Evolutionary conservation across 2,888 invertebrate genomes (phyloP), one percentile per base, ranked within the genome.

Genomic region (Aphodius sticticus): DNA sequence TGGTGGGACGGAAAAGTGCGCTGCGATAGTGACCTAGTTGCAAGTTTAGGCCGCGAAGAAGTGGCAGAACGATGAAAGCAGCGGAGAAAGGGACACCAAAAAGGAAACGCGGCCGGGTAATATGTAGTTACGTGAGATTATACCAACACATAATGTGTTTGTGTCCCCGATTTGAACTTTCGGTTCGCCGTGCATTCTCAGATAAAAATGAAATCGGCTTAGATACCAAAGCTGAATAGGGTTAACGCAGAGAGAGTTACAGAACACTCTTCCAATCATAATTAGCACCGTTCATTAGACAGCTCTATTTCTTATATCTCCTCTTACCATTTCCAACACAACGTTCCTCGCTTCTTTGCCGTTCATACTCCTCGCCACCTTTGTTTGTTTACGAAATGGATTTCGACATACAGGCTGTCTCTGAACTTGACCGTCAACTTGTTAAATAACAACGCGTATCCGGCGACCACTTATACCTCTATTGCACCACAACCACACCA

Each of bases 11-110:
- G 88, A 88, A 88, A 88, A 89, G 88, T 88, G 86, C 74, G 35
- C 37, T 87, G 88, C 88, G 88, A 88, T 89, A 89, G 88, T 89
- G 89, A 89, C 89, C 89, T 88, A 89, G 86, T 88, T 88, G 88
- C 82, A 84, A 83, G 82, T 83, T 37, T 85, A 83, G 84, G 86
- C 85, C 86, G 88, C 87, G 85, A 88, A 88, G 88, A 88, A 88
- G 88, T 88, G 88, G 88, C 88, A 87, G 87, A 88, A 86, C 86
- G 88, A 89, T 88, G 88, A 88, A 88, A 88, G 88, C 88, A 88
- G 12, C 53, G 53, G 89, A 88, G 89, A 89, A 89, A 89, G 88
- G 88, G 88, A 89, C 85, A 87, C 86, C 86, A 86, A 86, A 87
- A 88, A 87, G 88, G 88, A 88, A 89, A 88, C 88, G 88, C 88